phyloP scores from a whole-genome alignment of 2,797 vertebrate species.

The Pipistrellus nathusii region DNA sequence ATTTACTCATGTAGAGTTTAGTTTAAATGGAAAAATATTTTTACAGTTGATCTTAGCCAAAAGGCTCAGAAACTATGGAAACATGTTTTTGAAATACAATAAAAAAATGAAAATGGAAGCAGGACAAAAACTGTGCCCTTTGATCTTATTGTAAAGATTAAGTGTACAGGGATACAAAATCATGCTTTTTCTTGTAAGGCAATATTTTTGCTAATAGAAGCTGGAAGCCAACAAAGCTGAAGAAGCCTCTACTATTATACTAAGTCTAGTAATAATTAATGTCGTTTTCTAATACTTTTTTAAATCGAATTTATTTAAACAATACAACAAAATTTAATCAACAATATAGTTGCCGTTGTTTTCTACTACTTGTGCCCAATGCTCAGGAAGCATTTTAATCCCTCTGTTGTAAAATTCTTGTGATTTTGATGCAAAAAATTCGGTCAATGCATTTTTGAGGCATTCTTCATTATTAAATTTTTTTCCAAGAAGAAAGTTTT shows the following conservation, averaged over 20 bases:
- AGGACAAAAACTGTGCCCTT: not conserved
- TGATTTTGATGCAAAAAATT: too few relatives aligned
- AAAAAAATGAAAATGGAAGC: not conserved
- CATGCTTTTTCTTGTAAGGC: not conserved
- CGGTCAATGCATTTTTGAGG: too few relatives aligned
- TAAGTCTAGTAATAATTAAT: too few relatives aligned
- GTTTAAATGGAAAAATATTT: constrained; percentile 39
- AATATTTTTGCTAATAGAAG: constrained; percentile 18
- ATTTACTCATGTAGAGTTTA: not conserved
- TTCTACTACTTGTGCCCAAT: too few relatives aligned
- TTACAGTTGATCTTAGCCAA: not conserved
- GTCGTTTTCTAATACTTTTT: too few relatives aligned
- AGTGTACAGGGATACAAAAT: not conserved
- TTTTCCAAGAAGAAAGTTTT: too few relatives aligned
- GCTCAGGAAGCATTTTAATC: too few relatives aligned
- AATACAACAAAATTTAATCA: too few relatives aligned
- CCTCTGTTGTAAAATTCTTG: too few relatives aligned
- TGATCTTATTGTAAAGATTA: not conserved
- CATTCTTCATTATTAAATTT: too few relatives aligned
- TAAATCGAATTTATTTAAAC: too few relatives aligned
- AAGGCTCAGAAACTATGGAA: not conserved
- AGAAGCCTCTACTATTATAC: not conserved
- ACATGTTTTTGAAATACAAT: not conserved
- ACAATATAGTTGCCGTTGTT: too few relatives aligned
- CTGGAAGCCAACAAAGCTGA: not conserved